Evolutionary conservation across 2,888 invertebrate genomes (phyloP), one percentile per base, ranked within the genome.

Genomic region (Acleris emargana): DNA sequence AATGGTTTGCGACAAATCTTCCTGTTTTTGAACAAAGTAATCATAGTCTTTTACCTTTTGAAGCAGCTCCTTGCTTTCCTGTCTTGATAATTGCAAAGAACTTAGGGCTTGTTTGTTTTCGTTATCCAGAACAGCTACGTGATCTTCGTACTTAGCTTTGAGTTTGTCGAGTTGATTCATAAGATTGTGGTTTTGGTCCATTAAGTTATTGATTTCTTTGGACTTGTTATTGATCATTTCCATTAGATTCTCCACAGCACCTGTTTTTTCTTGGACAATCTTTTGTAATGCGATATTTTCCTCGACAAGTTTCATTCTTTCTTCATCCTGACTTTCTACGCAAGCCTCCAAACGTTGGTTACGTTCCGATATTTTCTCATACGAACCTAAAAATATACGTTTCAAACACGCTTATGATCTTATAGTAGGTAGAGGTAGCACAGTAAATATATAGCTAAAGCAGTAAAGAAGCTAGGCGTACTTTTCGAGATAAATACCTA

Each of bases 31-130:
- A 38, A 78, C 54, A 4, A 77, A 62, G 13, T 80, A 72, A 67
- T 82, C 76, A 64, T 80, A 81, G 69, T 80, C 73, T 73, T 80
- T 84, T 3, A 86, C 73, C 72, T 79, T 86, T 63, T 82, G 71
- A 17, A 88, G 68, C 66, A 89, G 68, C 66, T 86, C 84, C 68
- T 81, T 73, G 71, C 89, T 90, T 74, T 91, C 87, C 70, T 79
- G 78, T 69, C 74, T 81, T 16, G 83, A 84, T 64, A 84, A 55
- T 43, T 84, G 74, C 45, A 89, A 69, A 16, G 81, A 82, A 55
- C 74, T 73, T 1, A 84, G 61, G 16, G 77, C 77, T 62, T 80
- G 69, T 57, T 71, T 64, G 68, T 83, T 87, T 77, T 89, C 87
- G 68, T 71, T 80, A 69, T 86, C 79, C 66, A 87, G 72, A 43